Percentiles rank a stretch among this genome's conserved stretches.
phyloP scores from a whole-genome alignment of 1,140 invertebrate species.

The Solenopsis fugax region DNA sequence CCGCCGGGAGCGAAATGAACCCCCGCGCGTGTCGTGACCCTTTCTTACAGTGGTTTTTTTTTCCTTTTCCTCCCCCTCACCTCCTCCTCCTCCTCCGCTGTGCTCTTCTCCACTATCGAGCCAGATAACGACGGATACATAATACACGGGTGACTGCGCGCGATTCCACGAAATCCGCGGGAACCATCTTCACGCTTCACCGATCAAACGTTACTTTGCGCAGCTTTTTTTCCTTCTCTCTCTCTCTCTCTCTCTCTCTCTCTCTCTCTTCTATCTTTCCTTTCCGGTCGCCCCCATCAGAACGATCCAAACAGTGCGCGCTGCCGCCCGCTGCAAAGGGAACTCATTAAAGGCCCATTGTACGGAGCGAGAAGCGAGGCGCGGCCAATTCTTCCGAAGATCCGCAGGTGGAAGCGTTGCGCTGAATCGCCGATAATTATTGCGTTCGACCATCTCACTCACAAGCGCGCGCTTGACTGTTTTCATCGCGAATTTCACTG shows the following conservation, averaged over 20 bases:
- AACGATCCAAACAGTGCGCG: constrained; percentile 22
- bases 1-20: constrained; percentile 48
- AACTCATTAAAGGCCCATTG: constrained; percentile 64
- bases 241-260: constrained; percentile 16
- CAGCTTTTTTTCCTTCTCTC: constrained; percentile 36
- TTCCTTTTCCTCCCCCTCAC: too few relatives aligned
- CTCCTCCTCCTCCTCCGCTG: background rate
- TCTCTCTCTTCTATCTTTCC: constrained; percentile 8
- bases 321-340: constrained; percentile 29
- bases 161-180: constrained; percentile 66
- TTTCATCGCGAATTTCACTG: constrained; percentile 2
- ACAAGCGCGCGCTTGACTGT: background rate
- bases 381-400: constrained; percentile 24
- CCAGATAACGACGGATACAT: constrained; percentile 69
- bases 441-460: background rate
- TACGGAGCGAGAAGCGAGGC: constrained; percentile 1
- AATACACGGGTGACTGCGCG: constrained; percentile 67
- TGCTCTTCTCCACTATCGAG: constrained; percentile 1
- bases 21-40: constrained; percentile 51
- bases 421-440: constrained; percentile 60
- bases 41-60: constrained; percentile 48
- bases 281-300: background rate
- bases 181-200: constrained; percentile 66
- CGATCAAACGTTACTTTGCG: constrained; percentile 65
- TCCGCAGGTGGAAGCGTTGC: background rate